Evolutionary conservation across 2,797 vertebrate species (phyloP), one percentile per base, ranked within the genome.

Genomic region (Mus spretus): DNA sequence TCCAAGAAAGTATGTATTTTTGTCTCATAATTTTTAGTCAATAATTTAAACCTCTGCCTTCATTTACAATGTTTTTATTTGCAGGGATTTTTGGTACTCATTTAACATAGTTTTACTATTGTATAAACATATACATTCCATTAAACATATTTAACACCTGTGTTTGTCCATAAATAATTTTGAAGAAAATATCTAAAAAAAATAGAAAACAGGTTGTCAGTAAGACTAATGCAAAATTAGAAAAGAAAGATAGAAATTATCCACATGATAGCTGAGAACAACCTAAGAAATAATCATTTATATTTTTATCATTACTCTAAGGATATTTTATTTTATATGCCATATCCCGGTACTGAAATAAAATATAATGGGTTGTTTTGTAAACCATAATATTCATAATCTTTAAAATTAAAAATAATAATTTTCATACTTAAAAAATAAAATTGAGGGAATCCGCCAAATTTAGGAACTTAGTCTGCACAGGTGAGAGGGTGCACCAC

Each of bases 331-430:
- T 90, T 61, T 31, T 13, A 24, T 65, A 17, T 34, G 26, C 70
- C 10, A 70, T 20, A 44, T 24, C 6, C 19, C 79, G 1, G 78
- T 86, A 63, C 3, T 79, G 24, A 77, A 61, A 89, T 4, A 80
- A 24, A 8, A 86, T 79, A 80, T 40, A 61, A 24, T 37, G 22
- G 37, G n/a, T 86, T 77, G 34, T 44, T 5, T 55, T 81, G 20
- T 53, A 84, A 47, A 61, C 6, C 12, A 55, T 53, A 61, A 44
- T 79, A 65, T 70, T 19, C 34, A 19, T 8, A 67, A 63, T 75
- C 59, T 59, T 96, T 10, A 31, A 89, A 82, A 72, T 90, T n/a
- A 78, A 86, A 90, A 82, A 77, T 55, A 53, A 7, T 92, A 37
- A 19, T n/a, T n/a, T 31, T 87, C 78, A 14, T 22, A 50, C 17